These are phyloP conservation scores for Bombycilla garrulus DNA, from an alignment of 2,113 vertebrate genomes.

Conservation along the genomic window DNA sequence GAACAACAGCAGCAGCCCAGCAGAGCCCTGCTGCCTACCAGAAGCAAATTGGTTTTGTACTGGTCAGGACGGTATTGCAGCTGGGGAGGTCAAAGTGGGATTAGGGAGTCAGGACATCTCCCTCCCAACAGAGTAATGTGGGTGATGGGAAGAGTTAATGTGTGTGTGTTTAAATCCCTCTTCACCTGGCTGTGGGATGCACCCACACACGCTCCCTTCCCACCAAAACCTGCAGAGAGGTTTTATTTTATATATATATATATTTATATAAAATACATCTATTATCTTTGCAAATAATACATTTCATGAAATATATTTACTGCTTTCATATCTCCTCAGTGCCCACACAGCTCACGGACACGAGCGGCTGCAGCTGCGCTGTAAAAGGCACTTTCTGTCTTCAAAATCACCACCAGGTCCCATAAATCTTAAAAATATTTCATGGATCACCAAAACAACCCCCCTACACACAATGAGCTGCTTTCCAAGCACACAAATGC, in stretches of 20 bases:
- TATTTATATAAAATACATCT: not conserved
- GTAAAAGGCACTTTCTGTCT: not conserved
- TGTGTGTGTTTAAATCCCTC: not conserved
- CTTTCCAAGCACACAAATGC: not conserved
- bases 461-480: rapidly evolving
- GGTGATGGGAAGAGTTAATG: not conserved
- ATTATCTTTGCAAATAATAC: not conserved
- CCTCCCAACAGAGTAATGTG: rapidly evolving
- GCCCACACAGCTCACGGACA: not conserved
- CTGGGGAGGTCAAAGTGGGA: not conserved
- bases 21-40: not conserved
- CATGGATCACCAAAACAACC: not conserved
- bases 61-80: not conserved
- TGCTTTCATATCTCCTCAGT: not conserved
- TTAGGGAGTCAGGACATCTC: not conserved
- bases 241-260: not conserved
- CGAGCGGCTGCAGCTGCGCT: not conserved
- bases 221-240: not conserved
- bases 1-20: not conserved
- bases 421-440: not conserved
- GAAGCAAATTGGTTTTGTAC: not conserved
- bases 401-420: not conserved
- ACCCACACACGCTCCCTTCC: not conserved
- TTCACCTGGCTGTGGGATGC: not conserved
- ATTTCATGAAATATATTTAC: not conserved